phyloP scores from a whole-genome alignment of 2,113 vertebrate genomes.

The Reinhardtius hippoglossoides region DNA sequence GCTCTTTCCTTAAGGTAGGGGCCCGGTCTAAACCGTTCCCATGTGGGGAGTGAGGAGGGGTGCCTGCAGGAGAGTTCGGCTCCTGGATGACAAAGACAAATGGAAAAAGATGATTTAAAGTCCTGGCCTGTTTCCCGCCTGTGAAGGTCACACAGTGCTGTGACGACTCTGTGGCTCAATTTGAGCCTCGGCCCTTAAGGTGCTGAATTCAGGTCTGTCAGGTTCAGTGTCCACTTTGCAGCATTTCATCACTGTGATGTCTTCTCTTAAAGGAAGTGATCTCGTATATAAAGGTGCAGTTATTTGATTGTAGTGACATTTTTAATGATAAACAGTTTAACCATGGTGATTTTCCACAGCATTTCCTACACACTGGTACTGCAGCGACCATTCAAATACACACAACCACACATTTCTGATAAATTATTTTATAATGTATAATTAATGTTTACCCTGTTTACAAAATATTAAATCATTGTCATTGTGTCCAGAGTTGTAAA shows the following conservation, averaged over 20 bases:
- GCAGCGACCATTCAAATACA: too few species aligned
- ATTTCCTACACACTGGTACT: too few species aligned
- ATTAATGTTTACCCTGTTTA: too few species aligned
- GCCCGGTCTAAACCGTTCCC: conserved; percentile 83
- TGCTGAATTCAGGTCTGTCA: neutral
- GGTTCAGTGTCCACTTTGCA: neutral
- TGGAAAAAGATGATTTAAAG: neutral
- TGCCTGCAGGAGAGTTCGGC: conserved; percentile 84
- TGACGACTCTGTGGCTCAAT: conserved; percentile 2
- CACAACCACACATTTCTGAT: too few species aligned
- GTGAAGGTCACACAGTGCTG: neutral
- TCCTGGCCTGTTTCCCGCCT: neutral
- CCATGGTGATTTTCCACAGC: neutral
- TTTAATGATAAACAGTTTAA: neutral
- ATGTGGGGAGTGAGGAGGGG: conserved; percentile 77
- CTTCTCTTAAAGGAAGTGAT: neutral
- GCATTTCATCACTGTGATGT: neutral
- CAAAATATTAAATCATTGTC: too few species aligned
- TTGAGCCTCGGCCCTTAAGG: neutral
- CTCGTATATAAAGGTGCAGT: neutral
- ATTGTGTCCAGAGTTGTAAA: too few species aligned
- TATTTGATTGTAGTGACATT: neutral
- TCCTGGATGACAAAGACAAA: conserved; percentile 79
- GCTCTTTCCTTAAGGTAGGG: conserved; percentile 76
- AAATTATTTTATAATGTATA: too few species aligned